Conservation (phyloP, 2,113 vertebrate species). For the Nettapus auritus region DNA sequence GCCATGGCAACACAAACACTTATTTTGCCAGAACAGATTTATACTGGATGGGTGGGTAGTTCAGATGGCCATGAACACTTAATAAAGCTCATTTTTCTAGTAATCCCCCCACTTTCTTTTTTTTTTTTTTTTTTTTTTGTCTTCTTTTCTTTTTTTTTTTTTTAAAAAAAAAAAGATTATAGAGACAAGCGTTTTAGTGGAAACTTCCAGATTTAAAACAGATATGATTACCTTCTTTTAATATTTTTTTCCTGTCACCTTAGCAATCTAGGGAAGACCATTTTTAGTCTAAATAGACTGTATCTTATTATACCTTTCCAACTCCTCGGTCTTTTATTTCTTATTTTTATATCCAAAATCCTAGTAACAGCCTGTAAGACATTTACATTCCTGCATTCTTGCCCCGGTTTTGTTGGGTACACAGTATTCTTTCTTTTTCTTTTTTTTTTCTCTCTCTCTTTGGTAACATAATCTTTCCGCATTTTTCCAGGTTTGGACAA, state of each 20-base stretch:
- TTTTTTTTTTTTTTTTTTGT: no score
- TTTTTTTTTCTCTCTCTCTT: background rate
- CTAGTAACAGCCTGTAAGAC: slow-evolving; percentile 45
- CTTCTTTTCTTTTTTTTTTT: no score
- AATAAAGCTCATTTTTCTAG: slow-evolving; percentile 71
- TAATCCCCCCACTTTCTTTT: slow-evolving; percentile 64
- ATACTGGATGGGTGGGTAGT: slow-evolving; percentile 62
- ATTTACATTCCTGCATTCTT: slow-evolving; percentile 69
- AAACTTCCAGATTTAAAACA: slow-evolving; percentile 38
- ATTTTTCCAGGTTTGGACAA: slow-evolving; percentile 57
- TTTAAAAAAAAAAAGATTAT: background rate
- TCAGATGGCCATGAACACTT: slow-evolving; percentile 69
- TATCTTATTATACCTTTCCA: background rate
- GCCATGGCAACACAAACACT: slow-evolving; percentile 76
- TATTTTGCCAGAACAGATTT: slow-evolving; percentile 73
- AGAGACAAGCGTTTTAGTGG: slow-evolving; percentile 26
- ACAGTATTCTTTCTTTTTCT: slow-evolving; percentile 22
- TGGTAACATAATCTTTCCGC: slow-evolving; percentile 28
- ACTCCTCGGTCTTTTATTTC: background rate
- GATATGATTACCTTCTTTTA: background rate
- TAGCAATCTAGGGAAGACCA: slow-evolving; percentile 1
- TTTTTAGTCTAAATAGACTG: slow-evolving; percentile 6
- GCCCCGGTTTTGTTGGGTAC: slow-evolving; percentile 59
- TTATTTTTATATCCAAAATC: slow-evolving; percentile 50
- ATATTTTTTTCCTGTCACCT: slow-evolving; percentile 4